These are phyloP conservation scores for Gymnoscelis rufifasciata DNA, from an alignment of 2,888 invertebrate species.

Conservation along the genomic window DNA sequence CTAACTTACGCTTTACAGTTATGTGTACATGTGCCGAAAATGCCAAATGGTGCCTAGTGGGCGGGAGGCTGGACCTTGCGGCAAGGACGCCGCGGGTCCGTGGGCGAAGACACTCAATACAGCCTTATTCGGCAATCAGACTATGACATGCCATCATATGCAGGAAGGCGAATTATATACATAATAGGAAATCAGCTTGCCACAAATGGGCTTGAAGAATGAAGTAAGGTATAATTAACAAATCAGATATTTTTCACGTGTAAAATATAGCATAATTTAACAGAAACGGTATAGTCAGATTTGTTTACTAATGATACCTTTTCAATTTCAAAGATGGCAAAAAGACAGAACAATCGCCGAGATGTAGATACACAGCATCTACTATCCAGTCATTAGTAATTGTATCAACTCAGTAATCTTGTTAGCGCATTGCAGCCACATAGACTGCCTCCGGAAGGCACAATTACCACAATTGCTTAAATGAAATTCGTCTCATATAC, in stretches of 20 bases:
- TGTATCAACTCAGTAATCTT: constrained; percentile 22
- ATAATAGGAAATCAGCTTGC: neutral
- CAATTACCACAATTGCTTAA: constrained; percentile 77
- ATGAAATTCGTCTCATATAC: constrained; percentile 71
- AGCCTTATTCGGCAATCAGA: constrained; percentile 53
- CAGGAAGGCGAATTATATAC: constrained; percentile 31
- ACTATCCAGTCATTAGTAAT: constrained; percentile 7
- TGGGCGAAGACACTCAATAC: constrained; percentile 59
- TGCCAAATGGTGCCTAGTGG: constrained; percentile 36
- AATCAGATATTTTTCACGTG: too few species aligned
- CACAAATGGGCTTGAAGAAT: too few species aligned
- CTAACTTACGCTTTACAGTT: constrained; percentile 1
- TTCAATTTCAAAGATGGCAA: neutral
- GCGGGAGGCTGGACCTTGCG: constrained; percentile 71
- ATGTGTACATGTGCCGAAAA: constrained; percentile 10
- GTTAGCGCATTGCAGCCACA: constrained; percentile 40
- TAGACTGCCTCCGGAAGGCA: constrained; percentile 65
- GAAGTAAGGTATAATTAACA: too few species aligned
- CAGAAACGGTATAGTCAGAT: neutral
- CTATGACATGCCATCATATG: constrained; percentile 28
- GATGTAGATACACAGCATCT: neutral
- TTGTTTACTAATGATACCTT: neutral
- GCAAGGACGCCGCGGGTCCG: constrained; percentile 62
- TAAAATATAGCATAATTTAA: too few species aligned
- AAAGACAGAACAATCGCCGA: neutral